Conservation (phyloP, 2,797 vertebrate species). For the Pipistrellus pygmaeus region DNA sequence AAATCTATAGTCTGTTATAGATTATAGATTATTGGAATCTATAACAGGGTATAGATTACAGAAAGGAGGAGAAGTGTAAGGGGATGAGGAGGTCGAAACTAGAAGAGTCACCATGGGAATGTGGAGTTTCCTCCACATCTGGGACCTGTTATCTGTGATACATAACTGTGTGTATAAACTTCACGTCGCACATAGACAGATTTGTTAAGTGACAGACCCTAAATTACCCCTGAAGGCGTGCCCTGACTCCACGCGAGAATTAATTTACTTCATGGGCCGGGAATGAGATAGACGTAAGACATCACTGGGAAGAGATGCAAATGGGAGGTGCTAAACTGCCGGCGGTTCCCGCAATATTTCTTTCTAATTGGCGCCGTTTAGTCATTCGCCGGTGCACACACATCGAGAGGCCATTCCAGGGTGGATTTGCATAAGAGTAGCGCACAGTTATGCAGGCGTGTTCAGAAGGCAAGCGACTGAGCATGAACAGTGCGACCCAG, state of each 20-base stretch:
- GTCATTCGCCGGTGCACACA: not conserved
- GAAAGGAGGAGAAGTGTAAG: not conserved
- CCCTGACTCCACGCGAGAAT: not conserved
- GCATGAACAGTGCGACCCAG: constrained; percentile 47
- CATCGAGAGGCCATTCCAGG: not conserved
- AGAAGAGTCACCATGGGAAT: not conserved
- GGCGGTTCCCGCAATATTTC: not conserved
- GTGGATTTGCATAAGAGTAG: constrained; percentile 50
- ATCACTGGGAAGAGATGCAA: constrained; percentile 8
- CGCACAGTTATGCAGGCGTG: not conserved
- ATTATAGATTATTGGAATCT: too few relatives aligned
- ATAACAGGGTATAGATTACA: not conserved
- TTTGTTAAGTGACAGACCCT: not conserved
- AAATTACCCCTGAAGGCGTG: not conserved
- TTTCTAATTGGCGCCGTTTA: not conserved
- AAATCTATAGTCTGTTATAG: too few relatives aligned
- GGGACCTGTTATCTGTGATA: not conserved
- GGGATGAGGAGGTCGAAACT: not conserved
- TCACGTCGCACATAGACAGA: not conserved
- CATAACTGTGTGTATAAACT: not conserved
- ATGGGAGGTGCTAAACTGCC: not conserved
- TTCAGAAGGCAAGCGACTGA: constrained; percentile 15
- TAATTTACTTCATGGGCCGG: constrained; percentile 5
- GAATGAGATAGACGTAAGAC: constrained; percentile 36
- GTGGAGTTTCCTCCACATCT: too few relatives aligned